Base-by-base conservation (phyloP, 2,113 vertebrate species). In the Phycodurus eques region DNA sequence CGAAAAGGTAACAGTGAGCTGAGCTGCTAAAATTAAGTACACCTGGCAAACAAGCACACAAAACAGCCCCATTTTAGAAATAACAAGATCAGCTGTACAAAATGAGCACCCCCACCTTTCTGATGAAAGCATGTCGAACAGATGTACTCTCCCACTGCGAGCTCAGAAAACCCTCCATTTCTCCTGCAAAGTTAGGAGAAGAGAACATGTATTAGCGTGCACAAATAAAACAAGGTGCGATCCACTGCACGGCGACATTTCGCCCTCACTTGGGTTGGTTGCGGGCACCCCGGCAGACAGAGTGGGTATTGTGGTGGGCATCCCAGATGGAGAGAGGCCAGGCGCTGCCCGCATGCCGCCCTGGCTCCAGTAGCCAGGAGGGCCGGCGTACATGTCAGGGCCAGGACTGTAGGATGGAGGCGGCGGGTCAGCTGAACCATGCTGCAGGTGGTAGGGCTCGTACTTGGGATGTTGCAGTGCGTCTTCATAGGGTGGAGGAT, bases 111-210 rank as follows among this genome's bases (percentile, higher is more conserved):
- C 79, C 80, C 74, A 92, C 96, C 93, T 96, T 98, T 75, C 93
- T 92, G 76, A 98, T 96, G 84, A 98, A 98, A 31, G 86, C 60
- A 2, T 98, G 96, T 2, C 96, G 90, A 68, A 98, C 79, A 60
- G 92, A 93, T 70, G 69, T 92, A 87, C 94, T 94, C 0, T 95
- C 94, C 94, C 95, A 97, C 81, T 82, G 88, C 17, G 19, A 53
- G 60, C 74, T 86, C 57, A 87, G 22, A 9, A 92, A 88, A 12
- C 60, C 89, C 10, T 93, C 93, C 42, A 89, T 85, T 0, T 80
- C 90, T 39, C 86, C 93, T 10, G 86, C 43, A 77, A 71, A 72
- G 68, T 70, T 67, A 17, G 69, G 35, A 80, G 74, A 0, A 75
- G 22, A 14, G 2, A 73, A 70, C 67, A 54, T n/a, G 6, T 49